Base-by-base conservation (phyloP, 2,888 invertebrate genomes). In the Temnothorax rugatulus region DNA sequence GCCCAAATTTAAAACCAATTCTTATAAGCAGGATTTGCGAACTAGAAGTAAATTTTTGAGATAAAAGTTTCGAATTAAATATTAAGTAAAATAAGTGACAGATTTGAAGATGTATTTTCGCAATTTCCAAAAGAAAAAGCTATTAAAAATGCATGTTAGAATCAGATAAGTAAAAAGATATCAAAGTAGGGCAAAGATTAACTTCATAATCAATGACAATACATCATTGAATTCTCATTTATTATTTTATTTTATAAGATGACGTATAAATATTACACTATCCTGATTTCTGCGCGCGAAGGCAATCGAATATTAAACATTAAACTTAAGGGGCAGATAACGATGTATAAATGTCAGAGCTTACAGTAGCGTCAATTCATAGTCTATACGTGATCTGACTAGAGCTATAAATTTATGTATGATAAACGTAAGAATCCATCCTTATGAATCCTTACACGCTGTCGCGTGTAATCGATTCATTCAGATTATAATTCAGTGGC, bases 371-470 rank as follows among this genome's bases (percentile, higher is more conserved):
- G 11, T 18, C 34, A 29, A 77, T 52, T 77, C 66, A 9, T 52
- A 64, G 29, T 18, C 13, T 3, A 7, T 7, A 21, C n/a, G 25
- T 7, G 7, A 74, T n/a, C 13, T 44, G n/a, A 44, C 41, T 15
- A 4, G 25, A 38, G 50, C 64, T 38, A 63, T 76, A 64, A 76
- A 76, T 61, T 75, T 47, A 52, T 4, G 9, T 21, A 41, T 18
- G 18, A 4, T 11, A 38, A 44, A 61, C n/a, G 21, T 25, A 25
- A 4, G 29, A 29, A 29, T 29, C 21, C 34, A 52, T 25, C 1
- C 50, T n/a, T 47, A n/a, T 61, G 29, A 7, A 34, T 34, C 34
- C 4, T 4, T 34, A 34, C 34, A 34, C 34, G 18, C n/a, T 47
- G 25, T 5, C 4, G 15, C 4, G 9, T 44, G n/a, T 34, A n/a